Base-by-base conservation (phyloP, 1,140 invertebrate genomes). In the Bacillus rossius region DNA sequence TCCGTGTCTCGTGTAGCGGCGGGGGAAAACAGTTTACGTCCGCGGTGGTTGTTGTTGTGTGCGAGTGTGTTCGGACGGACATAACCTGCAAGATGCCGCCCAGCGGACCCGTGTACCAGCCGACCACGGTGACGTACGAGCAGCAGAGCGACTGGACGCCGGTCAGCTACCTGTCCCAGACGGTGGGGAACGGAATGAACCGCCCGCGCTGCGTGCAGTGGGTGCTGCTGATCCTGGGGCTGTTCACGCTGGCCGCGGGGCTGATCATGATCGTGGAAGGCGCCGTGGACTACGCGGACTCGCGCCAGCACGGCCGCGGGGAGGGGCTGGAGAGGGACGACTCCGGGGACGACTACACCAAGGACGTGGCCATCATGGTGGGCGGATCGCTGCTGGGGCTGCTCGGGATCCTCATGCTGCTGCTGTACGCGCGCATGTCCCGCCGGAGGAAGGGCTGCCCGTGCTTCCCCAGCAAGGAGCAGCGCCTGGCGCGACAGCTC, bases 111-210 rank as follows among this genome's bases (percentile, higher is more conserved):
- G 84, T 86, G 22, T 86, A 86, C 73, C 84, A 85, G 69, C 84
- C 84, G 0, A 86, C 84, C 45, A 86, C 84, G 56, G 83, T 85
- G 38, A 84, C 82, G 51, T 86, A 85, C 69, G 83, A 85, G 66
- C 79, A 76, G 61, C 79, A 80, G 65, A 73, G 34, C 23, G 53
- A 76, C 54, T 77, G 76, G 75, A 75, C 77, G 61, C 79, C 80
- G 10, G 79, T 81, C 65, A 79, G 78, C 64, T 81, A 81, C 68
- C 75, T 81, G 65, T 79, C 77, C 54, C 76, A 79, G 17, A 73
- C 77, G 29, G 75, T 81, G 63, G 75, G 75, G 64, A 77, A 49
- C 45, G 47, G 55, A 25, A 17, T 43, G 25, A 45, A 26, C 38
- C 42, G 59, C 4, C 22, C 59, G 16, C 40, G 64, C 29, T 70